phyloP scores from a whole-genome alignment of 1,140 invertebrate genomes.

The Metaphire vulgaris region DNA sequence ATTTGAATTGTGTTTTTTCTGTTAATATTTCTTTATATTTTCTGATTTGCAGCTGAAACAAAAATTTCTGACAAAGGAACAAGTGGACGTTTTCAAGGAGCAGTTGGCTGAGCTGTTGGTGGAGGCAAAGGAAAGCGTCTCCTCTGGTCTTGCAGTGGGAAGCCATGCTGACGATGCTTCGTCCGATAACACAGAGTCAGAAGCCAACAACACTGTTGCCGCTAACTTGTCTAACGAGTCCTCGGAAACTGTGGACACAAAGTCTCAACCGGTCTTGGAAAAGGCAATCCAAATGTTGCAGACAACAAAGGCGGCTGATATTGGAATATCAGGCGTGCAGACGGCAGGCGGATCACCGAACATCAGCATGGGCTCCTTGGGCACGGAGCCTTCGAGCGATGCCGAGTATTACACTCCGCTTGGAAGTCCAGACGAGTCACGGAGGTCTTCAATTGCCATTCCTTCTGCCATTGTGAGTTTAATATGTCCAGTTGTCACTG shows the following conservation, averaged over 20 bases:
- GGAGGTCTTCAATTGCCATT: constrained; percentile 4
- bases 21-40: constrained; percentile 4
- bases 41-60: constrained; percentile 63
- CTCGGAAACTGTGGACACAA: not conserved
- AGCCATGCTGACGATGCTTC: not conserved
- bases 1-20: too few relatives aligned
- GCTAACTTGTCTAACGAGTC: not conserved
- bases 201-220: not conserved
- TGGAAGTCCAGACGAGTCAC: constrained; percentile 18
- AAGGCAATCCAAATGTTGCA: not conserved
- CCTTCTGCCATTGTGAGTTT: not conserved
- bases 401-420: constrained; percentile 20
- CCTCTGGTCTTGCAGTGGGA: constrained; percentile 36
- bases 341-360: not conserved
- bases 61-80: constrained; percentile 72
- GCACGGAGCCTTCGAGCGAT: constrained; percentile 16
- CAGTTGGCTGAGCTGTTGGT: constrained; percentile 76
- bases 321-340: not conserved
- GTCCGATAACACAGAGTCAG: not conserved
- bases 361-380: not conserved
- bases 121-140: constrained; percentile 72
- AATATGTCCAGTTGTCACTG: too few relatives aligned
- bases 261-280: not conserved
- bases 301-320: not conserved
- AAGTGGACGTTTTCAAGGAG: constrained; percentile 71